Base-by-base conservation (phyloP, 1,140 invertebrate species). In the Caenorhabditis inopinata region DNA sequence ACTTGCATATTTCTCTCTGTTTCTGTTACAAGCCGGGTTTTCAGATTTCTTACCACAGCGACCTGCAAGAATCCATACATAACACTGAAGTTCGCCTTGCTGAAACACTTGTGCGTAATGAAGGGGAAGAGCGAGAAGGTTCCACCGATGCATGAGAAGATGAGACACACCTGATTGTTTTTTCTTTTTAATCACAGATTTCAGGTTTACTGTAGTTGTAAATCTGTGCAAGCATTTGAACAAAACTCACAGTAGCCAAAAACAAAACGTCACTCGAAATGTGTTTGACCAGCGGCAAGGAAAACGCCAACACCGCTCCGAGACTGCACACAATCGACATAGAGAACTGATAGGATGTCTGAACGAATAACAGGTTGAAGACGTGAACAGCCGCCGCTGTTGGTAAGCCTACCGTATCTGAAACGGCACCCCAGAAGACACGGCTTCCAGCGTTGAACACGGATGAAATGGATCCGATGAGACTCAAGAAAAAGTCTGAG, bases 401-500 rank as follows among this genome's bases (percentile, higher is more conserved):
- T 14, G 12, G 29, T 0, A 53, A 38, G 16, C n/a, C 25, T 48
- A 79, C 78, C 62, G 83, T 87, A 78, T 91, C 90, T 46, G 88
- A 87, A 1, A 91, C 29, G n/a, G 74, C 49, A 1, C 90, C 90
- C 90, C 90, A 91, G 53, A 87, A 58, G n/a, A 91, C 85, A 35
- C 90, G 79, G 1, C 90, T 90, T 25, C 32, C 81, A 21, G 89
- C 88, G 86, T 91, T 91, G 84, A 89, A 90, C 29, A 91, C 82
- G n/a, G 90, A 88, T n/a, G 90, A 87, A 46, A 91, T 80, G 0
- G 90, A 87, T 3, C 90, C 90, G 4, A 91, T 89, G 12, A 88
- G 78, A 2, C 90, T 89, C 58, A 91, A 85, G 78, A 90, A 91
- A 29, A 88, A 85, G 82, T 91, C 91, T 82, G 91, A 88, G 2